These are phyloP conservation scores for Tinea pellionella DNA, from an alignment of 2,888 invertebrate species.

Conservation along the genomic window DNA sequence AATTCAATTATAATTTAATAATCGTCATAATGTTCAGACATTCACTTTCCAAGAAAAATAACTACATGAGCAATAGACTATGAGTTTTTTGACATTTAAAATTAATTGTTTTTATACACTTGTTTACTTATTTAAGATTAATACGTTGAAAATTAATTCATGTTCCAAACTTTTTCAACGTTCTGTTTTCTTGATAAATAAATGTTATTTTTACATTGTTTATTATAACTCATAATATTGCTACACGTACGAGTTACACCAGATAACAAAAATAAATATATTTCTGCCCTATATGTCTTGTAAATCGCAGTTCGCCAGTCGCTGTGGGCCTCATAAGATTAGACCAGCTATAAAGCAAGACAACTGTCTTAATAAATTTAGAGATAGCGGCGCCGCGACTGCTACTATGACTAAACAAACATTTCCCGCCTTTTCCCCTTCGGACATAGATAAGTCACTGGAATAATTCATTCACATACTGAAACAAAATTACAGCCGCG, in stretches of 20 bases:
- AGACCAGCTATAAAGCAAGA: conserved; percentile 19
- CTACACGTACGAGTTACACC: background rate
- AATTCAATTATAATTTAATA: too few species aligned
- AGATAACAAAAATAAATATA: background rate
- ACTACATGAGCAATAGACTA: background rate
- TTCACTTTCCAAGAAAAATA: background rate
- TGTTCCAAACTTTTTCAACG: background rate
- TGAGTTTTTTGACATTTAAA: background rate
- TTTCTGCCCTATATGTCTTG: background rate
- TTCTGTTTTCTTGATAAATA: background rate
- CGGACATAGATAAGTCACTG: background rate
- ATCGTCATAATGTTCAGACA: background rate
- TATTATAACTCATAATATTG: too few species aligned
- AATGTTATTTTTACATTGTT: background rate
- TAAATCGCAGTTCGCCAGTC: too few species aligned
- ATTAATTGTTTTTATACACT: background rate
- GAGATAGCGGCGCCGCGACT: conserved; percentile 18
- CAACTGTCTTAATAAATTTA: conserved; percentile 21
- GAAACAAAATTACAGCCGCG: background rate
- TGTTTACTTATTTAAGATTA: background rate
- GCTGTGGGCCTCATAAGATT: conserved; percentile 18
- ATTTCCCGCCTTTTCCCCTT: conserved; percentile 16
- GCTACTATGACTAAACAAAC: conserved; percentile 18
- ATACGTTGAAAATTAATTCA: background rate
- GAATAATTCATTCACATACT: background rate